Base-by-base conservation (phyloP, 2,888 invertebrate species). In the Ochlodes sylvanus region DNA sequence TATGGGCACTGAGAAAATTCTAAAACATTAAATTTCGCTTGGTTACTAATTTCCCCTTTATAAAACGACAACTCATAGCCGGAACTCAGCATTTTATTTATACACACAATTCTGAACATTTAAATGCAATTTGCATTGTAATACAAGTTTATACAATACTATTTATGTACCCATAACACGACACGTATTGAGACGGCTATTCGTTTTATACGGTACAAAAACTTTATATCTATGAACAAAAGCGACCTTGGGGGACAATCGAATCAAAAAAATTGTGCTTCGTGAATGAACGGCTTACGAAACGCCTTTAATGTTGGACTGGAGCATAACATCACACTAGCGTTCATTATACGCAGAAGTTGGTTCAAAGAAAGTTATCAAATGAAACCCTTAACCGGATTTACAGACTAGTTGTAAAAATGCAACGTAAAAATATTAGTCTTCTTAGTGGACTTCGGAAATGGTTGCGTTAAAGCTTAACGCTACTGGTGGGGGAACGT, bases 241-340 rank as follows among this genome's bases (percentile, higher is more conserved):
- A 79, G 77, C 74, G 80, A 82, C 88, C 88, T 88, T 87, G 85
- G 75, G 34, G 34, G 64, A 57, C 64, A 65, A 57, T 57, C 47
- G 77, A 71, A 68, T 69, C 69, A 74, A 76, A 77, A 75, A 78
- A 73, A 65, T 69, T 41, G 69, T 68, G 38, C 21, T 71, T 69
- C 57, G 70, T 72, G 73, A 77, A 75, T 73, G 76, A 73, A 60
- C 60, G 73, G 69, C 78, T 82, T 86, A 75, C 79, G 83, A 81
- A 82, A 84, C 72, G 72, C 27, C 27, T 10, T 34, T n/a, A 21
- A 50, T 52, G 42, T 27, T 55, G 21, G 42, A 27, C 32, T 15
- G 21, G 44, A 41, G 55, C n/a, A 19, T 32, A 41, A 38, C 19
- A 52, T 27, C 27, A 27, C 27, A 27, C 27, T 27, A 41, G 52